Evolutionary conservation across 2,797 vertebrate genomes (phyloP), one percentile per base, ranked within the genome.

Genomic region (Podarcis siculus): DNA sequence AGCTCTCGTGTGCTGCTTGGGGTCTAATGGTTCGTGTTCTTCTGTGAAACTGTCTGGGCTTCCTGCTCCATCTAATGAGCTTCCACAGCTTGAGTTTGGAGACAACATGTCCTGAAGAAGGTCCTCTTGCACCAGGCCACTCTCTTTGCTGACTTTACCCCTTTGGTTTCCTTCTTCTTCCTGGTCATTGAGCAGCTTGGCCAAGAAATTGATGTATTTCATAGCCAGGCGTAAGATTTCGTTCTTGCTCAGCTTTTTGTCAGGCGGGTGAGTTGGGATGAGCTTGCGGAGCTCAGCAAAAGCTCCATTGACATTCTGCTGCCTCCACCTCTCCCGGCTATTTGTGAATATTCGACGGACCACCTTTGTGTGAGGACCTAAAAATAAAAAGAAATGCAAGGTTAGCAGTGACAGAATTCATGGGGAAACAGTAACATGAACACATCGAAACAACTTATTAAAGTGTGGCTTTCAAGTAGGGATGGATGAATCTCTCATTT

Each of bases 181-280:
- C 95, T 98, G 98, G 92, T 99, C 98, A 0, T 95, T 95, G 88
- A 98, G 97, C 78, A 99, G 96, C 92, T 97, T 97, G 95, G 98
- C 98, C 95, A 99, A 96, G 96, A 99, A 98, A 97, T 97, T 96
- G 96, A 99, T 99, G 96, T 99, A 99, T 87, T 98, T 97, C 97
- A 99, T 98, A 8, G 98, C 98, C 79, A 98, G 97, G 49, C 98
- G 98, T 69, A 99, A 95, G 91, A 98, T 98, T 96, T 99, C 97
- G 0, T 98, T 99, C 96, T 99, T 99, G 97, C 98, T 99, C 67
- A 99, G 98, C 93, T 98, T 98, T 95, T 98, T 98, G 96, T 99
- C 98, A 0, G 98, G 98, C 0, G 98, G 98, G 89, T 99, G 98
- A 0, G 98, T 98, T 72, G 98, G 98, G 83, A 99, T 97, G 91